Conservation (phyloP, 2,888 invertebrate species). For the Platycnemis pennipes region DNA sequence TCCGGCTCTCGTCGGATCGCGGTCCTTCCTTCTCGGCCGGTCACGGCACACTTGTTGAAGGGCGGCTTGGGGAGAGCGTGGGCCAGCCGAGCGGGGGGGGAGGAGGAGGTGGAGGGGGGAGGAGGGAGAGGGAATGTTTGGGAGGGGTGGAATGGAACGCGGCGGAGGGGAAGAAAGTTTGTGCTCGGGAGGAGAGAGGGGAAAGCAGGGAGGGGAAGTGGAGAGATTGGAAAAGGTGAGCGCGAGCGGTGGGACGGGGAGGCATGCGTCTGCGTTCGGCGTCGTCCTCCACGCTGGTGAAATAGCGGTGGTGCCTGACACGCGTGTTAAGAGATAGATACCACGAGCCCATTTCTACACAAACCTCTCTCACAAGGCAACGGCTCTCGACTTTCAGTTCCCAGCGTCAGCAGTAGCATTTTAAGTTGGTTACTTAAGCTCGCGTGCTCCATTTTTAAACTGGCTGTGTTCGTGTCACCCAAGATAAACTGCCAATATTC, state of each 20-base stretch:
- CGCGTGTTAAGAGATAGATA: background rate
- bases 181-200: background rate
- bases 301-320: background rate
- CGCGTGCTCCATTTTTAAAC: no score
- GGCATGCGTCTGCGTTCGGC: background rate
- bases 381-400: background rate
- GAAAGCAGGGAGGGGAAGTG: background rate
- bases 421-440: background rate
- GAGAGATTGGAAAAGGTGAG: slow-evolving; percentile 26
- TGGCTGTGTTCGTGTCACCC: no score
- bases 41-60: slow-evolving; percentile 66
- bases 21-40: slow-evolving; percentile 41
- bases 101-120: slow-evolving; percentile 4
- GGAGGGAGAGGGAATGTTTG: background rate
- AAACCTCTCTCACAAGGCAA: background rate
- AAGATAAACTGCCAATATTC: no score
- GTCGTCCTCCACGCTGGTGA: background rate
- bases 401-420: background rate
- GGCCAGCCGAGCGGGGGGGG: background rate
- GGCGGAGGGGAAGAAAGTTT: background rate
- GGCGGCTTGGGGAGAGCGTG: background rate
- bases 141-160: background rate
- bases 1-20: background rate
- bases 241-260: background rate
- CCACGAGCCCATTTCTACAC: background rate